A percentile compares a stretch with the other conserved stretches of the same genome.
Evolutionary conservation across 2,888 invertebrate genomes (phyloP).

Genomic region (Oscheius sp.): DNA sequence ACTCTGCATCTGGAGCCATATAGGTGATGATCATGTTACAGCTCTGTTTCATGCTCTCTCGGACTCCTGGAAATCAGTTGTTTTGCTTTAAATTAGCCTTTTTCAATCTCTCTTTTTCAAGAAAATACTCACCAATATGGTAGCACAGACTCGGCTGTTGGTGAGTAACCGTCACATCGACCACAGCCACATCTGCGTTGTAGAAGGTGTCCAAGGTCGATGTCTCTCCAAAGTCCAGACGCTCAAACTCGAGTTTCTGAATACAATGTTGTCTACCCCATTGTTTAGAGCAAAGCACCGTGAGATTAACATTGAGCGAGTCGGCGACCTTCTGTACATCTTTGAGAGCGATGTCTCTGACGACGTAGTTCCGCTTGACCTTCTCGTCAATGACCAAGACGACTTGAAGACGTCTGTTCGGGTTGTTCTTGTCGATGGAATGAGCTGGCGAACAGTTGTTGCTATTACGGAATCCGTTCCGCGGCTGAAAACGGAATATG

Average conservation of each 20-base stretch:
- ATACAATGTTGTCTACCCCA: constrained; percentile 30
- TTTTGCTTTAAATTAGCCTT: constrained; percentile 74
- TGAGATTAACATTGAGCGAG: constrained; percentile 66
- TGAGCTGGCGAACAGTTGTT: constrained; percentile 30
- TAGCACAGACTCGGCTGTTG: constrained; percentile 95
- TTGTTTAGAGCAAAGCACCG: constrained; percentile 43
- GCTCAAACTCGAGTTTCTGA: constrained; percentile 82
- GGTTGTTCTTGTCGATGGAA: constrained; percentile 17
- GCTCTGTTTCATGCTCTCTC: constrained; percentile 82
- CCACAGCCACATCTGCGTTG: constrained; percentile 96
- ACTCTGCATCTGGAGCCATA: constrained; percentile 51
- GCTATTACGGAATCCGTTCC: constrained; percentile 23
- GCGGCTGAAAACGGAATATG: constrained; percentile 4
- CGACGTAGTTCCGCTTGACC: constrained; percentile 65
- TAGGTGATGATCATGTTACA: constrained; percentile 69
- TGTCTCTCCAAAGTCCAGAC: constrained; percentile 95
- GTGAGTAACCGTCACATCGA: constrained; percentile 88
- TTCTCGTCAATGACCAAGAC: constrained; percentile 72
- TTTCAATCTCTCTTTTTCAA: constrained; percentile 1
- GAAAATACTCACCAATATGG: constrained; percentile 82
- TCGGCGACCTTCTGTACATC: constrained; percentile 71
- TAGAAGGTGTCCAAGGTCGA: constrained; percentile 94
- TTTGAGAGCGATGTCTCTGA: constrained; percentile 65
- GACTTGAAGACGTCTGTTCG: constrained; percentile 62
- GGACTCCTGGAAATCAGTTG: constrained; percentile 80